Base-by-base conservation (phyloP, 2,888 invertebrate species). In the Ptilodon capucinus region DNA sequence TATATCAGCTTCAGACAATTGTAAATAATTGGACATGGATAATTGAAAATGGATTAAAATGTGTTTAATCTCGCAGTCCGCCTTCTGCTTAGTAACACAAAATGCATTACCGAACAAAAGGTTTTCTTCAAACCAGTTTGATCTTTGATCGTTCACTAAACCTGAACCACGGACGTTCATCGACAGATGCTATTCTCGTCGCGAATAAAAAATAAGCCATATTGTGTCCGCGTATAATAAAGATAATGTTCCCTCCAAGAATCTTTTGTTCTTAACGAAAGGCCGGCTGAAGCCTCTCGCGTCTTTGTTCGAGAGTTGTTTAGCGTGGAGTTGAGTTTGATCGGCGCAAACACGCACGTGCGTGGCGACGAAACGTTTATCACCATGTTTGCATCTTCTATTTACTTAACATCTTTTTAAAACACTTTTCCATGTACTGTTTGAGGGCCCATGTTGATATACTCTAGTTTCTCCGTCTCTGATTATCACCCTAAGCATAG, bases 291-390 rank as follows among this genome's bases (percentile, higher is more conserved):
- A 48, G 36, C 40, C 38, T 48, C 46, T 42, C 25, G 49, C 13
- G 44, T 57, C 74, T 72, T 69, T 68, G 63, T 68, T 51, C 28
- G 30, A 21, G 46, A 48, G 32, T 41, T 60, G 58, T 63, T 63
- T 60, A 48, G 64, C 61, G 54, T 54, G 58, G 58, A 62, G 54
- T 60, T 47, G 46, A 54, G 61, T 64, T 57, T 68, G 66, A 71
- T 74, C 65, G 70, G 68, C 62, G 66, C 74, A 81, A 80, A 77
- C 73, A 83, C 73, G 75, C 84, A 83, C 81, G 81, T 85, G 84
- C 74, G 70, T 76, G 50, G 68, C 72, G 71, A 81, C 75, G 78
- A 75, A 76, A 74, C 69, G 57, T 71, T 82, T 81, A 65, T 67
- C 70, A 70, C 77, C 79, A 78, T 83, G 78, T 84, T 74, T 74